Conservation (phyloP, 2,113 vertebrate species). For the Leptobrachium leishanense region DNA sequence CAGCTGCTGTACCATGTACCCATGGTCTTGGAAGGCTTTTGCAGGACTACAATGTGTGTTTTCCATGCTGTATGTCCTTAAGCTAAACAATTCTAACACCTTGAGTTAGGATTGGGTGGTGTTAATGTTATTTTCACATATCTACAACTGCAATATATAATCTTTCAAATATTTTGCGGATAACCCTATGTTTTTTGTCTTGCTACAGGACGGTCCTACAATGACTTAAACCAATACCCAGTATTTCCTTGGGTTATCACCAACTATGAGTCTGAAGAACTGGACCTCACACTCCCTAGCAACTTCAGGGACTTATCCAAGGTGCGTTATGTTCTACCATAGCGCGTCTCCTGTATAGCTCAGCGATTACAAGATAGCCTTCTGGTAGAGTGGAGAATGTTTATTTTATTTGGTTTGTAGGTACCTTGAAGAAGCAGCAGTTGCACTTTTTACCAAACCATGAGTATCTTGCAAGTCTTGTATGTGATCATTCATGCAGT, state of each 20-base stretch:
- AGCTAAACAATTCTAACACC: no score
- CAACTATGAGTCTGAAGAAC: conserved; percentile 91
- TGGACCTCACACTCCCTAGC: conserved; percentile 96
- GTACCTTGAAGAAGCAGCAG: background rate
- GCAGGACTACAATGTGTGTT: no score
- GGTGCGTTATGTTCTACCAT: conserved; percentile 76
- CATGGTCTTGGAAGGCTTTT: background rate
- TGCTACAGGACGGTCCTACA: conserved; percentile 84
- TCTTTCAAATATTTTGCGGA: background rate
- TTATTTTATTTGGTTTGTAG: background rate
- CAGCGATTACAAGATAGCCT: conserved; percentile 6
- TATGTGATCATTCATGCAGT: background rate
- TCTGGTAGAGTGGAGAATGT: background rate
- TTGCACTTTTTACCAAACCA: no score
- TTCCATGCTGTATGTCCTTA: no score
- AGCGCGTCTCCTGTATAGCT: conserved; percentile 22
- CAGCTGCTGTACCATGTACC: background rate
- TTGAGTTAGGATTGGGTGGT: background rate
- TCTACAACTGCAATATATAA: background rate
- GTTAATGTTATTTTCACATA: background rate
- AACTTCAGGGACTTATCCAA: conserved; percentile 98
- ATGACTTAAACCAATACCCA: conserved; percentile 96
- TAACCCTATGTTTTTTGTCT: conserved; percentile 1
- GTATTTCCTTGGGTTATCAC: conserved; percentile 98
- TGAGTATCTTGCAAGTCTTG: background rate